A percentile compares a stretch with the other conserved stretches of the same genome.
phyloP scores from a whole-genome alignment of 2,888 invertebrate species.

The Cantharis flavilabris region DNA sequence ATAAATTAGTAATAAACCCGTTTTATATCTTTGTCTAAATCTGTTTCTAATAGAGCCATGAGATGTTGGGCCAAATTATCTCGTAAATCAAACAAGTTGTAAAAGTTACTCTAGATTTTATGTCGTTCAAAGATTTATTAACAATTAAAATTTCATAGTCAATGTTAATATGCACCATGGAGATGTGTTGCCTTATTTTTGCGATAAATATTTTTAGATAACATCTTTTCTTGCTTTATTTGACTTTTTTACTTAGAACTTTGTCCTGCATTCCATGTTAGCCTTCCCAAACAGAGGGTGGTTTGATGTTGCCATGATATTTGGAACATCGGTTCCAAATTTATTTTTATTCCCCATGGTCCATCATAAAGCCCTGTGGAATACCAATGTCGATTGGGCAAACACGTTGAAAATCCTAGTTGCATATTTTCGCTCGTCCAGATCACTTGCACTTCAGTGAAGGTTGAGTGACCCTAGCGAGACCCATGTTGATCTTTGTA shows the following conservation, averaged over 20 bases:
- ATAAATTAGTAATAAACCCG: background rate
- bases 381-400: no score
- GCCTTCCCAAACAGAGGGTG: background rate
- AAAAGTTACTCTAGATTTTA: background rate
- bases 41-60: background rate
- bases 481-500: no score
- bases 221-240: background rate
- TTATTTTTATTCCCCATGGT: no score
- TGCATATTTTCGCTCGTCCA: no score
- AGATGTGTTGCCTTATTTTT: background rate
- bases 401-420: no score
- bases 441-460: no score
- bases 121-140: background rate
- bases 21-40: background rate
- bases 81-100: background rate
- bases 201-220: background rate
- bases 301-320: no score
- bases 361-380: no score
- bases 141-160: background rate
- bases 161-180: background rate
- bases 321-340: no score
- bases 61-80: background rate
- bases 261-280: background rate
- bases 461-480: no score
- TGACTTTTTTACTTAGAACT: background rate